These are phyloP conservation scores for Callinectes sapidus DNA, from an alignment of 2,888 invertebrate species.

Conservation along the genomic window DNA sequence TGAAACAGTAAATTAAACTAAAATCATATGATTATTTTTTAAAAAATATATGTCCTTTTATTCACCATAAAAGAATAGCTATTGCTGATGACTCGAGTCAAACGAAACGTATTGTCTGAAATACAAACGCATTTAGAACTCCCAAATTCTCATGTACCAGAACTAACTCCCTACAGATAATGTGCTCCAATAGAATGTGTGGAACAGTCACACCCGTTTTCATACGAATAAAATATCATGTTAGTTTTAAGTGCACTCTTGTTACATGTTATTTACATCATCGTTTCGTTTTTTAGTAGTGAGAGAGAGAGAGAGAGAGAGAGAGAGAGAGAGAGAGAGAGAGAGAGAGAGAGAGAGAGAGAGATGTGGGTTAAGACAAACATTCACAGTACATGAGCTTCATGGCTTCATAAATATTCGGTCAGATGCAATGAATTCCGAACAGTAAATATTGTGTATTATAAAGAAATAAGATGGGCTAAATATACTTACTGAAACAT, in stretches of 20 bases:
- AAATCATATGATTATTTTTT: background rate
- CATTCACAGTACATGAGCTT: background rate
- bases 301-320: background rate
- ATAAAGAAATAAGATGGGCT: background rate
- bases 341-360: background rate
- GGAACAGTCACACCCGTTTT: no score
- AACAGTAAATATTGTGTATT: background rate
- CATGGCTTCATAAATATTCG: background rate
- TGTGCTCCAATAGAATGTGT: no score
- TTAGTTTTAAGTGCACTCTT: no score
- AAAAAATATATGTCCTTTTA: background rate
- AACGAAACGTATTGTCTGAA: background rate
- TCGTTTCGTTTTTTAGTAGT: no score
- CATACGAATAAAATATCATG: no score
- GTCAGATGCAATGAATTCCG: background rate
- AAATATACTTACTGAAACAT: background rate
- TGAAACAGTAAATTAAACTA: background rate
- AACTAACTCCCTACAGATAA: no score
- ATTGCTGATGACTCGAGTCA: background rate
- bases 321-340: slow-evolving; percentile 1
- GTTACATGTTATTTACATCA: no score
- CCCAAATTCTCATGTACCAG: background rate
- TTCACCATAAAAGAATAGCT: background rate
- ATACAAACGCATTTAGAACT: background rate
- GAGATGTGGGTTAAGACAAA: background rate